phyloP scores from a whole-genome alignment of 2,113 vertebrate genomes.

The Lethenteron camtschaticum region DNA sequence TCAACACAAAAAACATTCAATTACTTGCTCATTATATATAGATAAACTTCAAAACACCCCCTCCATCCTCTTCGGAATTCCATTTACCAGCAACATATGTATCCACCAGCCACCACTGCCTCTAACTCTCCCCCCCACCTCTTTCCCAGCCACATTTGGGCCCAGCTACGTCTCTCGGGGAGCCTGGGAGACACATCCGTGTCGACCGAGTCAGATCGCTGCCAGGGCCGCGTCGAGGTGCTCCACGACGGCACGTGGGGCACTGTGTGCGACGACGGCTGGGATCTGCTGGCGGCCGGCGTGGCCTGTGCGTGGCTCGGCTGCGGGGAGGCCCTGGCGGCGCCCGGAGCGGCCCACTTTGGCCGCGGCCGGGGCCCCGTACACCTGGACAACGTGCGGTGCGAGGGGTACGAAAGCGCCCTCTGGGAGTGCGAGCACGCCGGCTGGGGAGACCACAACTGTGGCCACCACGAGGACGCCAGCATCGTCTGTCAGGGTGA shows the following conservation, averaged over 20 bases:
- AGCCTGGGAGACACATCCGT: no score
- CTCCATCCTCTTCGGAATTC: no score
- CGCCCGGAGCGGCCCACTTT: neutral
- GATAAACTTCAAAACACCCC: no score
- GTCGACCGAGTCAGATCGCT: neutral
- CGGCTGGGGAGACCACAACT: slow-evolving; percentile 4
- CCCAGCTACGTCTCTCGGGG: no score
- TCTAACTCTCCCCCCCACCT: no score
- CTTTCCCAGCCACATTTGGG: no score
- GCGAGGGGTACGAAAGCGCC: neutral
- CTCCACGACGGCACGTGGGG: neutral
- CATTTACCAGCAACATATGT: no score
- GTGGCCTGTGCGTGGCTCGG: neutral
- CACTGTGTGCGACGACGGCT: slow-evolving; percentile 4
- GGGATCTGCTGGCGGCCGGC: neutral
- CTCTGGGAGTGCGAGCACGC: neutral
- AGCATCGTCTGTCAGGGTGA: neutral
- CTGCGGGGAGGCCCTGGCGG: neutral
- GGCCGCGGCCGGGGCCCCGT: slow-evolving; percentile 2
- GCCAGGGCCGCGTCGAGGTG: slow-evolving; percentile 2
- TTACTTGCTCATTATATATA: no score
- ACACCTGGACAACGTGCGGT: slow-evolving; percentile 1
- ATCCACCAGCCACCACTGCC: no score
- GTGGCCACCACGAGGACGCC: neutral
- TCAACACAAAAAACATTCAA: no score